Percentiles rank a stretch among this genome's conserved stretches.
phyloP scores from a whole-genome alignment of 2,113 vertebrate genomes.

The Silurus glanis region DNA sequence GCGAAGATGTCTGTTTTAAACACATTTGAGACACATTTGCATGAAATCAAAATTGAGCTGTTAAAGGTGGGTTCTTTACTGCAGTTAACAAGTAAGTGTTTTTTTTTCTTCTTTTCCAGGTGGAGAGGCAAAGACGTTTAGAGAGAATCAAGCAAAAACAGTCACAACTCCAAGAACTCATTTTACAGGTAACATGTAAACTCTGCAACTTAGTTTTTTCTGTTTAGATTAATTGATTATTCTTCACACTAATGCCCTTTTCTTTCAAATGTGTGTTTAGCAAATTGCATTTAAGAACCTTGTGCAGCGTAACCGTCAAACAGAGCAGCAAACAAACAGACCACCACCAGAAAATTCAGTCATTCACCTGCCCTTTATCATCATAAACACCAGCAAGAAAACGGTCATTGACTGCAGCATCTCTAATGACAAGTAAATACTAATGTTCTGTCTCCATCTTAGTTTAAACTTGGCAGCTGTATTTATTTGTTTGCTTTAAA shows the following conservation, averaged over 20 bases:
- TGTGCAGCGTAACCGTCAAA: conserved; percentile 91
- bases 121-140: conserved; percentile 91
- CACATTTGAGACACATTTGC: not conserved
- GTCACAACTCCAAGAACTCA: conserved; percentile 96
- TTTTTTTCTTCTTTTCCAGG: conserved; percentile 66
- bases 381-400: conserved; percentile 99
- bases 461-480: not conserved
- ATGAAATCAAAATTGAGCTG: not conserved
- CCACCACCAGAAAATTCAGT: conserved; percentile 92
- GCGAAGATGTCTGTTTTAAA: not conserved
- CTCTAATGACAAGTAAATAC: conserved; percentile 95
- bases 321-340: conserved; percentile 88
- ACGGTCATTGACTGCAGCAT: conserved; percentile 99
- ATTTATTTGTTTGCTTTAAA: not conserved
- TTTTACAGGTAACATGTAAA: conserved; percentile 85
- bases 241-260: not conserved
- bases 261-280: conserved; percentile 68
- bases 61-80: not conserved
- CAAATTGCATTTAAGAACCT: conserved; percentile 99
- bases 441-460: not conserved
- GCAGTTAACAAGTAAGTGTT: not conserved
- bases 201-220: not conserved
- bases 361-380: conserved; percentile 97
- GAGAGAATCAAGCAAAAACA: conserved; percentile 99
- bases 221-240: not conserved